Base-by-base conservation (phyloP, 2,888 invertebrate species). In the Chouioia cunea region DNA sequence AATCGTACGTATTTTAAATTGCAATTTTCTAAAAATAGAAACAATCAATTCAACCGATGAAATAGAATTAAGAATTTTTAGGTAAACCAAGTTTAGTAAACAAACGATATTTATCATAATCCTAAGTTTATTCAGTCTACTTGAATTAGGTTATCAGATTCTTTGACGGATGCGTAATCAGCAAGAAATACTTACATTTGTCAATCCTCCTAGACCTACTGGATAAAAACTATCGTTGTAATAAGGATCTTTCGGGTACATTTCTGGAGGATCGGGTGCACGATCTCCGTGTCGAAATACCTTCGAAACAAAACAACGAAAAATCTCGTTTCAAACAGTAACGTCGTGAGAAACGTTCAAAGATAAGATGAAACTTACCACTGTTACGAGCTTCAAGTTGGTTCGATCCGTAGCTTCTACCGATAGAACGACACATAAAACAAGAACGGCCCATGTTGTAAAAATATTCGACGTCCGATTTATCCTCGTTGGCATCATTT, bases 281-380 rank as follows among this genome's bases (percentile, higher is more conserved):
- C 78, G 75, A 70, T 77, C 78, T n/a, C 76, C 78, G 74, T 77
- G 77, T 8, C 78, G 73, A 57, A 77, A 78, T 8, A 78, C 70
- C 78, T 78, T 27, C 4, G 36, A 22, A 44, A 65, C 3, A 50
- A 20, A 54, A 59, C 23, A 53, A 63, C 44, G 1, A 22, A 52
- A 8, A 14, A 47, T 60, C 16, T 15, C 12, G 6, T 15, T 2
- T 6, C 10, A 36, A 10, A 2, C 6, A 36, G 6, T 36, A 36
- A 18, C 22, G 2, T 18, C 27, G 15, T 4, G 23, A 4, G n/a
- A 4, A 46, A 16, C 12, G 16, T 47, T n/a, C 4, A 1, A 56
- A 36, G 12, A 22, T 8, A 36, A 36, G 6, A 6, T 6, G 36
- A 36, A 36, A 64, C 73, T 73, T 57, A 70, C 73, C 46, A 68